Evolutionary conservation across 1,140 invertebrate genomes (phyloP).

Genomic region (Harlomillsia oculata): DNA sequence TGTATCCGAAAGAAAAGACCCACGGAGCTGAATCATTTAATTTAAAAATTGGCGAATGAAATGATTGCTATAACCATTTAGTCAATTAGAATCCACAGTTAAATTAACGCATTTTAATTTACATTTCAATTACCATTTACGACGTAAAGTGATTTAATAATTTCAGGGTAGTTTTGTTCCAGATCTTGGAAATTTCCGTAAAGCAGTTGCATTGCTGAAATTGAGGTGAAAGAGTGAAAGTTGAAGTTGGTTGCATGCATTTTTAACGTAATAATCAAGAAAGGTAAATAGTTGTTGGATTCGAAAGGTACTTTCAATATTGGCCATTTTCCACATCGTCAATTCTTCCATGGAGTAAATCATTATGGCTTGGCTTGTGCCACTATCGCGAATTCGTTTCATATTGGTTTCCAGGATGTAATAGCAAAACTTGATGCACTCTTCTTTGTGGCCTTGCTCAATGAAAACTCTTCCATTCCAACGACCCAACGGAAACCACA

Average conservation of each 20-base stretch:
- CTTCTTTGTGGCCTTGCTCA: conserved; percentile 1
- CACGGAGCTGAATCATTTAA: conserved; percentile 11
- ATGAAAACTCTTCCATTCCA: conserved; percentile 1
- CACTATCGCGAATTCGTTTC: background rate
- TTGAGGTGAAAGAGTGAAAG: background rate
- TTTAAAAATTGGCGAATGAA: background rate
- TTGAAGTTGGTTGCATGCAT: background rate
- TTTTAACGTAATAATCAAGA: background rate
- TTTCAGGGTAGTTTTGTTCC: conserved; percentile 14
- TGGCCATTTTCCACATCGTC: conserved; percentile 10
- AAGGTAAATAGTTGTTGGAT: background rate
- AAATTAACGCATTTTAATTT: no score
- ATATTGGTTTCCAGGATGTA: background rate
- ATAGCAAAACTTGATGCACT: conserved; percentile 5
- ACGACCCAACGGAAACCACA: background rate
- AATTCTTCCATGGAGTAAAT: background rate
- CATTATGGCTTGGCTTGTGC: background rate
- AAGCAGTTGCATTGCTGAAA: conserved; percentile 10
- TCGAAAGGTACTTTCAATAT: background rate
- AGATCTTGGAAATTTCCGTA: conserved; percentile 1
- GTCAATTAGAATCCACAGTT: background rate
- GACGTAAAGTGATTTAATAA: background rate
- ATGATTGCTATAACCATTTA: no score
- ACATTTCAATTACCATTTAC: background rate
- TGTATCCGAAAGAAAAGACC: conserved; percentile 12